These are phyloP conservation scores for Lucilia sericata DNA, from an alignment of 1,140 invertebrate species.

Conservation along the genomic window DNA sequence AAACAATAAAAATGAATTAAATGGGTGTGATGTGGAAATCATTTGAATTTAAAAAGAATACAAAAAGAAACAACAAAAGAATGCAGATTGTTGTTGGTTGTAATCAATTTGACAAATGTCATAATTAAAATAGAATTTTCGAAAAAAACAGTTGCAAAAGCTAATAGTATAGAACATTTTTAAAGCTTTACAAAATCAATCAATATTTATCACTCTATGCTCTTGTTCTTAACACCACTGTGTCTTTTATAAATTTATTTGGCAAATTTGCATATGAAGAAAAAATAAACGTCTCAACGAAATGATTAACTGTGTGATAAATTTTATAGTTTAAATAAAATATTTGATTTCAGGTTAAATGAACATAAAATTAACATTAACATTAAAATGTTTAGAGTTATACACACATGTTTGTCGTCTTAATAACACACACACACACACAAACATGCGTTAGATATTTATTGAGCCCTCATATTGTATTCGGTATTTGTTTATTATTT, in stretches of 20 bases:
- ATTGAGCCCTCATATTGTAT: no score
- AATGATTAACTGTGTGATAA: slow-evolving; percentile 10
- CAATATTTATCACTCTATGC: no score
- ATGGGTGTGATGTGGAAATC: slow-evolving; percentile 15
- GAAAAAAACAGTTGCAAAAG: not conserved
- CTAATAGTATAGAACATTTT: no score
- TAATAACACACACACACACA: no score
- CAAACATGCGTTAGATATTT: no score
- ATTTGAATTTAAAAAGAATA: not conserved
- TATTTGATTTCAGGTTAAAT: not conserved
- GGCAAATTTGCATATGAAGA: not conserved
- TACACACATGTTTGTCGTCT: no score
- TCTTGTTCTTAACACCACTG: no score
- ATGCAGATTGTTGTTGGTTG: no score
- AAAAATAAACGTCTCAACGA: not conserved
- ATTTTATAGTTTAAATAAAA: not conserved
- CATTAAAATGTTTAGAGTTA: not conserved
- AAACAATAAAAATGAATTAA: not conserved
- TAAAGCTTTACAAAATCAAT: no score
- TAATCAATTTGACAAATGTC: not conserved
- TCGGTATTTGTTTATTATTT: not conserved
- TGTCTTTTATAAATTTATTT: no score
- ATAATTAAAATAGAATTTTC: not conserved
- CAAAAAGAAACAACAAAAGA: not conserved
- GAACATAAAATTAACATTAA: not conserved